These are phyloP conservation scores for Gymnodraco acuticeps DNA, from an alignment of 2,797 vertebrate species.

Conservation along the genomic window DNA sequence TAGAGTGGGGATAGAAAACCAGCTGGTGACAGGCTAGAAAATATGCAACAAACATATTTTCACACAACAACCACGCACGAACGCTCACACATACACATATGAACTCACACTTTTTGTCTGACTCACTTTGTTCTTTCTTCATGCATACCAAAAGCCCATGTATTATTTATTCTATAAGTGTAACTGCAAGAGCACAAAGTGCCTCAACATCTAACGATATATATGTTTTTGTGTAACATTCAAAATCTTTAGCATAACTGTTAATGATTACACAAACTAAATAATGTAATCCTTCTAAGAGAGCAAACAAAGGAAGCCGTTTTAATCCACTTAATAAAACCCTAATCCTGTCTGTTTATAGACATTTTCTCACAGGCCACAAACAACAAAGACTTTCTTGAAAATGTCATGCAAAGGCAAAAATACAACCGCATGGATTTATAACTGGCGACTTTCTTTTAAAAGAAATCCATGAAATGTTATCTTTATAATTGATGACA, in stretches of 20 bases:
- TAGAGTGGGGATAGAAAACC: slow-evolving; percentile 15
- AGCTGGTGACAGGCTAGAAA: slow-evolving; percentile 39
- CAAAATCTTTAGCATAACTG: slow-evolving; percentile 19
- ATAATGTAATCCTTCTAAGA: slow-evolving; percentile 24
- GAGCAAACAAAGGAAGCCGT: slow-evolving; percentile 33
- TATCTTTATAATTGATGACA: not conserved
- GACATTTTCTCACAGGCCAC: slow-evolving; percentile 47
- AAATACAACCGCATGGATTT: not conserved
- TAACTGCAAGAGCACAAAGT: slow-evolving; percentile 25
- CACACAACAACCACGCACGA: slow-evolving; percentile 4
- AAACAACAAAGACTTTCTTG: slow-evolving; percentile 44
- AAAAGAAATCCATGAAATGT: not conserved
- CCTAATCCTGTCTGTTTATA: slow-evolving; percentile 38
- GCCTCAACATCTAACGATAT: slow-evolving; percentile 40
- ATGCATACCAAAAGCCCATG: not conserved
- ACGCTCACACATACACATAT: slow-evolving; percentile 1
- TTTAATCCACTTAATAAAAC: slow-evolving; percentile 31
- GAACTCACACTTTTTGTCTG: not conserved
- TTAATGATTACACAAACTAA: slow-evolving; percentile 41
- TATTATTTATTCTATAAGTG: not conserved
- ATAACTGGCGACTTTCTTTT: not conserved
- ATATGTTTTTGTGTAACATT: slow-evolving; percentile 39
- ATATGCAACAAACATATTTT: slow-evolving; percentile 40
- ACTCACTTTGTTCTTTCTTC: slow-evolving; percentile 30
- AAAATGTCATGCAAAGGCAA: slow-evolving; percentile 22